Base-by-base conservation (phyloP, 2,797 vertebrate genomes). In the Schizothorax lantsangensis region DNA sequence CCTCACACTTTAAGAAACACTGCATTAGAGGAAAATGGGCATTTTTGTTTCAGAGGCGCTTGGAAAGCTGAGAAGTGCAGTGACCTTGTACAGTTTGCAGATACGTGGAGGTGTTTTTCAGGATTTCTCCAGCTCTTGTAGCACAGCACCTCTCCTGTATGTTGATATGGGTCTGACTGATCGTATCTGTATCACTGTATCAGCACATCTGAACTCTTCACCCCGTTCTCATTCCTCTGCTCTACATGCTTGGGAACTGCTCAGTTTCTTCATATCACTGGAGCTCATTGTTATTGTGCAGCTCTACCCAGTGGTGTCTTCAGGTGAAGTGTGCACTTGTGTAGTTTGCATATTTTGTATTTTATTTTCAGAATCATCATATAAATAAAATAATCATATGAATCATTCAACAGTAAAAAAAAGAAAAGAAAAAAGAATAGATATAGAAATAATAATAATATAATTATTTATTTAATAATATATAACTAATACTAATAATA, bases 171-270 rank as follows among this genome's bases (percentile, higher is more conserved):
- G 95, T 88, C 79, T 64, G 74, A 79, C 89, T 89, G 95, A 96
- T 96, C 49, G 78, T 93, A 96, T 96, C 94, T 82, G 85, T 33
- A 91, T 92, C 91, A 94, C 89, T 92, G 93, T 95, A 94, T 95
- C 94, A 89, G 85, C 91, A 91, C 91, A 94, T 94, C 93, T 95
- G 92, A 94, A 94, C 93, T 92, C 89, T 94, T 92, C 91, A 91
- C 92, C 92, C 57, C 47, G 23, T 49, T 54, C 79, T 88, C 85
- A 84, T 84, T 85, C 80, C 87, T 81, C 90, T 88, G 90, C 92
- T 87, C 87, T 90, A 87, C 91, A 54, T 59, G 62, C 88, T 79
- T 54, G 84, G 85, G 89, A 88, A 84, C 88, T 87, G 87, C 89
- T 91, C 86, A 81, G 47, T 86, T 80, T 84, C 40, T 38, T 69